A percentile compares a stretch with the other conserved stretches of the same genome.
phyloP scores from a whole-genome alignment of 1,140 invertebrate species.

The Steinernema khuongi region DNA sequence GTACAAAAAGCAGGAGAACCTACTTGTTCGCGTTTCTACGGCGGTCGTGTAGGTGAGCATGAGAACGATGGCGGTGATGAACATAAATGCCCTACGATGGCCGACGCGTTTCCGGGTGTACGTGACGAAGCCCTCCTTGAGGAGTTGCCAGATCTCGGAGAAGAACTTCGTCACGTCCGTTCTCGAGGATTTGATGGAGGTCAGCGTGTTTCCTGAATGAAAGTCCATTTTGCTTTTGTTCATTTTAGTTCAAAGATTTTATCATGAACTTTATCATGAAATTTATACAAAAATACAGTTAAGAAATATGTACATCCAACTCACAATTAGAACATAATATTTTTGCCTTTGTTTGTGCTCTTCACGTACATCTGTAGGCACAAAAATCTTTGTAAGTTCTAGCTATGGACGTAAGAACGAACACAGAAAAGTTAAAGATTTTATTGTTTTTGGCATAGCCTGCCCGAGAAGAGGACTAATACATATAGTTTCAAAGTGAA shows the following conservation, averaged over 20 bases:
- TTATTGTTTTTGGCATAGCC: too few species aligned
- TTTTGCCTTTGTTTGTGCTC: too few species aligned
- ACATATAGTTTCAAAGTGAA: too few species aligned
- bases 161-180: slow-evolving; percentile 23
- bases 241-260: not conserved
- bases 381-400: too few species aligned
- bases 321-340: not conserved
- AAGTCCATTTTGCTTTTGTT: not conserved
- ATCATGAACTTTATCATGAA: not conserved
- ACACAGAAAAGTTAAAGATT: too few species aligned
- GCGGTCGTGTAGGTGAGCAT: slow-evolving; percentile 45
- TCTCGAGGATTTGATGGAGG: slow-evolving; percentile 1
- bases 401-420: too few species aligned
- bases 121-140: slow-evolving; percentile 31
- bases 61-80: slow-evolving; percentile 31
- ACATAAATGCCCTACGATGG: slow-evolving; percentile 43
- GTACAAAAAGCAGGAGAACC: slow-evolving; percentile 16
- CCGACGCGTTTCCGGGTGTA: slow-evolving; percentile 35
- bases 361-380: too few species aligned
- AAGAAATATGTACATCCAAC: not conserved
- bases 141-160: slow-evolving; percentile 29
- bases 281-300: not conserved
- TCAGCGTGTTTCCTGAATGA: slow-evolving; percentile 18
- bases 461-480: too few species aligned
- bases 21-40: slow-evolving; percentile 45